Percentiles rank a stretch among this genome's conserved stretches.
Conservation (phyloP, 2,113 vertebrate species). For the Rousettus leschenaultii region DNA sequence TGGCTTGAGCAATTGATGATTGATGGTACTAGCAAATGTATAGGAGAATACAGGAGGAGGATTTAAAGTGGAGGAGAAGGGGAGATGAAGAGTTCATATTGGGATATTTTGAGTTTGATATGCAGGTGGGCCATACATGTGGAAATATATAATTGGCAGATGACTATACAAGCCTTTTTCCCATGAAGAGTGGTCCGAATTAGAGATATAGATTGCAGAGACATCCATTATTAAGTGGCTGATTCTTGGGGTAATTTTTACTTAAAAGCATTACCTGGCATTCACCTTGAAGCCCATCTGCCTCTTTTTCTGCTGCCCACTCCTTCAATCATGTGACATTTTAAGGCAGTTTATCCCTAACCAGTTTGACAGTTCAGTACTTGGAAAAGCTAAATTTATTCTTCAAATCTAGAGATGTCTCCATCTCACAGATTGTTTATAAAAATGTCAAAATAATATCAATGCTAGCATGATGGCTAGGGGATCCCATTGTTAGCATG, state of each 20-base stretch:
- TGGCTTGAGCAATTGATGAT: background rate
- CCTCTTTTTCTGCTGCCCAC: constrained; percentile 47
- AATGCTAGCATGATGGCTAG: constrained; percentile 65
- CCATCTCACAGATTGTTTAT: constrained; percentile 68
- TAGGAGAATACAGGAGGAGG: background rate
- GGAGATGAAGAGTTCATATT: background rate
- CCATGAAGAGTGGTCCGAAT: background rate
- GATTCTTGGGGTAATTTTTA: constrained; percentile 27
- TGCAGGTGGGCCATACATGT: background rate
- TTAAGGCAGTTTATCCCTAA: constrained; percentile 57
- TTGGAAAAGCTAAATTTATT: constrained; percentile 67
- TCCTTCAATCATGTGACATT: constrained; percentile 59
- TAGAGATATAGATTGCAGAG: constrained; percentile 9
- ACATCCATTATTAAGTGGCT: constrained; percentile 16
- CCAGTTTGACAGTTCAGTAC: constrained; percentile 63
- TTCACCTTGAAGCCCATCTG: constrained; percentile 36
- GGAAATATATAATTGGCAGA: background rate
- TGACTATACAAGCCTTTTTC: background rate
- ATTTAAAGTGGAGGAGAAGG: background rate
- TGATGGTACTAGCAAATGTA: background rate
- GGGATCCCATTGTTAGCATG: constrained; percentile 69
- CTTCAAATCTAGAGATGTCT: constrained; percentile 62
- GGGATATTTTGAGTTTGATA: background rate
- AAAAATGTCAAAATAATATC: constrained; percentile 74
- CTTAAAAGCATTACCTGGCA: constrained; percentile 31